phyloP scores from a whole-genome alignment of 1,140 invertebrate genomes.

The Polyergus mexicanus region DNA sequence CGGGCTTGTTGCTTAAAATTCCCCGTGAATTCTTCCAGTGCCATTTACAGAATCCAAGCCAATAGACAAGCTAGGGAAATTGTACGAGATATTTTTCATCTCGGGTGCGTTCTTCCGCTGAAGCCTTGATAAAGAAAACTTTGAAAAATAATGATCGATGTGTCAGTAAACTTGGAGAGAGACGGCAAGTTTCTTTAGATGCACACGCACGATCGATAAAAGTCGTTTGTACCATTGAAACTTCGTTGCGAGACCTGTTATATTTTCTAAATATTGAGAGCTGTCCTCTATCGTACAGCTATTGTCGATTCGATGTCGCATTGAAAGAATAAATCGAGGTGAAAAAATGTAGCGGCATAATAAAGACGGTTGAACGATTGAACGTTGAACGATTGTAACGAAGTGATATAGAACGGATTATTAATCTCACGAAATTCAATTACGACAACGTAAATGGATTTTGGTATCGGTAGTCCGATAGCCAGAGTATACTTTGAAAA shows the following conservation, averaged over 20 bases:
- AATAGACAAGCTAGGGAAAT: not conserved
- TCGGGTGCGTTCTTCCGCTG: not conserved
- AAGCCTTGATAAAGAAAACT: not conserved
- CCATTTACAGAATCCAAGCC: constrained; percentile 87
- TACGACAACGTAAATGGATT: constrained; percentile 41
- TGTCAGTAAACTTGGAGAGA: not conserved
- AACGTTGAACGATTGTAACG: constrained; percentile 14
- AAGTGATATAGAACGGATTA: constrained; percentile 18
- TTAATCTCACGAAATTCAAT: constrained; percentile 43
- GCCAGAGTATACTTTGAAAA: not conserved
- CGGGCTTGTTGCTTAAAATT: constrained; percentile 83
- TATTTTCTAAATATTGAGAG: constrained; percentile 33
- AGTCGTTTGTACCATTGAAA: constrained; percentile 3
- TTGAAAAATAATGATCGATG: constrained; percentile 33
- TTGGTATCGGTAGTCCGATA: constrained; percentile 17
- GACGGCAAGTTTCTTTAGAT: constrained; percentile 10
- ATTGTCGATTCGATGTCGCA: constrained; percentile 24
- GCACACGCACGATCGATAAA: constrained; percentile 10
- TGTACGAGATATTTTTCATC: not conserved
- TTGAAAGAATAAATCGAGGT: constrained; percentile 27
- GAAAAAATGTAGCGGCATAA: constrained; percentile 15
- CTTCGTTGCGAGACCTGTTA: not conserved
- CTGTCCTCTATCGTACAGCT: not conserved
- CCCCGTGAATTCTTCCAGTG: constrained; percentile 87
- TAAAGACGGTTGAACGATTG: constrained; percentile 6